Evolutionary conservation across 92 coral and sea anemone genomes (phyloP), one percentile per base, ranked within the genome.

Genomic region (Zoanthus sociatus): DNA sequence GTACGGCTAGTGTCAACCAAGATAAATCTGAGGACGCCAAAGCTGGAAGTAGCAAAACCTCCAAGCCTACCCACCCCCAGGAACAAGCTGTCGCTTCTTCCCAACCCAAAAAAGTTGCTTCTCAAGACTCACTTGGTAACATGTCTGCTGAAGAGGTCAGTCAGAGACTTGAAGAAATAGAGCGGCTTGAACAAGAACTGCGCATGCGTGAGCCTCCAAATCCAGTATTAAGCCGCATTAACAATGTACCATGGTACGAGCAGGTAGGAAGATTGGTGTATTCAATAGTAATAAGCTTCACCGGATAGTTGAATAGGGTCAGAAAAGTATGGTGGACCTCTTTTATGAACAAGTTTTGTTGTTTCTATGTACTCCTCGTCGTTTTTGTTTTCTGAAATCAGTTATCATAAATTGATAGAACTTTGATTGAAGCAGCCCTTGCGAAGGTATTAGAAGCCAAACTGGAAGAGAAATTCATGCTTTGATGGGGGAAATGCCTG

Each of bases 231-330:
- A 87, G 78, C 84, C 93, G 93, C 86, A 90, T 89, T 82, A 89
- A 87, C 72, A 92, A 93, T 30, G 92, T 93, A 20, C 98, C 98
- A 54, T 94, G 98, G 98, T 94, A 94, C 32, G 98, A 94, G 7
- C 95, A 93, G 98, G 98, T 94, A 82, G 17, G 61, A 46, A 9
- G 53, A 32, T 10, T 11, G 55, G 9, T 50, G 55, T 50, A 5
- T 50, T 6, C 4, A 37, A 4, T 37, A 37, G 42, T 37, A 37
- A 37, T 37, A 37, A 37, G 2, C 42, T 37, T 37, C 42, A 37
- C 42, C 2, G 42, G 42, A 37, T 37, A 37, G 42, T 37, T 1
- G 42, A 37, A 37, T 37, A 37, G 42, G 42, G 26, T 26, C 4
- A 37, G 4, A 37, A 3, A 33, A 37, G 2, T 1, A 37, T 37